Evolutionary conservation across 2,888 invertebrate species (phyloP).

Genomic region (Leucophora obtusa): DNA sequence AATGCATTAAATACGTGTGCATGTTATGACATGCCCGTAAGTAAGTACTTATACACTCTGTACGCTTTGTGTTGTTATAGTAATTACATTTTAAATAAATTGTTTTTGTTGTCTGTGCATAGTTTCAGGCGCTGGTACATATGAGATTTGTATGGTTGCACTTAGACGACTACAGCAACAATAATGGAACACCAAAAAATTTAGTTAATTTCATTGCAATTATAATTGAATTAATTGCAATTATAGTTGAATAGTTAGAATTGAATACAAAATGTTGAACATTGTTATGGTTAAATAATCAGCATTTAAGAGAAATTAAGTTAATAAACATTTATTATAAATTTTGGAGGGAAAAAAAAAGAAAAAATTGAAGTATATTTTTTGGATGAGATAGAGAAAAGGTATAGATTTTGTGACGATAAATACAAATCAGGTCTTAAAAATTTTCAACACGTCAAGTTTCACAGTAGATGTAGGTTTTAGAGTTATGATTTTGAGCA

Average conservation of each 20-base stretch:
- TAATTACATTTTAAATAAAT: constrained; percentile 64
- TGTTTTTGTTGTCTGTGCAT: constrained; percentile 55
- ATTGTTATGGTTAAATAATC: constrained; percentile 23
- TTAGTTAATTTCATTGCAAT: constrained; percentile 60
- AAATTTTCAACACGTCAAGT: too few relatives aligned
- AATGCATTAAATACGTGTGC: constrained; percentile 34
- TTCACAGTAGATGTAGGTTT: too few relatives aligned
- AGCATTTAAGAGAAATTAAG: constrained; percentile 5
- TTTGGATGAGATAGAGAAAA: background rate
- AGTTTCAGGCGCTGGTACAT: constrained; percentile 36
- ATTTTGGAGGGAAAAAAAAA: background rate
- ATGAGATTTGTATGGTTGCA: background rate
- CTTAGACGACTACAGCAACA: constrained; percentile 7
- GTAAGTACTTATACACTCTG: constrained; percentile 3
- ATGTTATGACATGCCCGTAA: constrained; percentile 41
- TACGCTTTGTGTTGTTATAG: constrained; percentile 31
- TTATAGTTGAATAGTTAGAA: constrained; percentile 39
- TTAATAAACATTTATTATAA: background rate
- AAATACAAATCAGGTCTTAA: too few relatives aligned
- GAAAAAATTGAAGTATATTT: background rate
- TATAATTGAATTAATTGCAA: constrained; percentile 65
- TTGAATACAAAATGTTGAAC: constrained; percentile 17
- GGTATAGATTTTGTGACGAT: too few relatives aligned
- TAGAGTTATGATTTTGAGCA: too few relatives aligned
- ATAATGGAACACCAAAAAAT: constrained; percentile 35